Evolutionary conservation across 1,140 invertebrate species (phyloP).

Genomic region (Lepeophtheirus salmonis): DNA sequence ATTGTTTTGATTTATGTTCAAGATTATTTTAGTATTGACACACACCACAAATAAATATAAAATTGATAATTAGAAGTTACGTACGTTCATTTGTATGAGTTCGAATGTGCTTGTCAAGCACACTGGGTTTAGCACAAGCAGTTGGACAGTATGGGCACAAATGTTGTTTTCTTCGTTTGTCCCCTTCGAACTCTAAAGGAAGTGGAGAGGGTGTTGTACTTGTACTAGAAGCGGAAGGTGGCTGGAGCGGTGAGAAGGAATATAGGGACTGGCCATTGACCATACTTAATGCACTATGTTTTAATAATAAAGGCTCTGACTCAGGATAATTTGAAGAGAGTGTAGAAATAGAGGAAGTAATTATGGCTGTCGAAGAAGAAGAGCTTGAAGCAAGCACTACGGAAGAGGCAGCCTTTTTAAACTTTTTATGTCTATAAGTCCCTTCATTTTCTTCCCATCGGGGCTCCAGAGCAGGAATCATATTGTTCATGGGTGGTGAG

Average conservation of each 20-base stretch:
- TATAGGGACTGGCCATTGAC: background rate
- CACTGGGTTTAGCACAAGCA: constrained; percentile 76
- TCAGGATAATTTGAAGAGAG: background rate
- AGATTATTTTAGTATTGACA: no score
- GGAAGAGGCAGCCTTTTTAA: constrained; percentile 43
- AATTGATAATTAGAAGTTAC: no score
- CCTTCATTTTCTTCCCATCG: constrained; percentile 19
- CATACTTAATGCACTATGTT: background rate
- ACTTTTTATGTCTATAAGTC: constrained; percentile 65
- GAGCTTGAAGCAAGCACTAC: constrained; percentile 14
- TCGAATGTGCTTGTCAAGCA: constrained; percentile 75
- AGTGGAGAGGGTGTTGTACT: no score
- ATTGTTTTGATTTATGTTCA: no score
- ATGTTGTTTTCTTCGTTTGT: constrained; percentile 33
- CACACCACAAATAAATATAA: no score
- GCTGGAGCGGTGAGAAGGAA: no score
- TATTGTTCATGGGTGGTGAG: background rate
- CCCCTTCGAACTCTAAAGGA: no score
- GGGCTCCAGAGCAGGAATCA: background rate
- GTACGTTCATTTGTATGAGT: constrained; percentile 64
- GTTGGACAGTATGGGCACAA: constrained; percentile 69
- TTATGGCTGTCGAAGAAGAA: constrained; percentile 5
- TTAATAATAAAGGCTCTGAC: background rate
- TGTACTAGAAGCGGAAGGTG: no score
- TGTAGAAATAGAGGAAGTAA: constrained; percentile 1